Evolutionary conservation across 2,113 vertebrate genomes (phyloP).

Genomic region (Zosterops borbonicus): DNA sequence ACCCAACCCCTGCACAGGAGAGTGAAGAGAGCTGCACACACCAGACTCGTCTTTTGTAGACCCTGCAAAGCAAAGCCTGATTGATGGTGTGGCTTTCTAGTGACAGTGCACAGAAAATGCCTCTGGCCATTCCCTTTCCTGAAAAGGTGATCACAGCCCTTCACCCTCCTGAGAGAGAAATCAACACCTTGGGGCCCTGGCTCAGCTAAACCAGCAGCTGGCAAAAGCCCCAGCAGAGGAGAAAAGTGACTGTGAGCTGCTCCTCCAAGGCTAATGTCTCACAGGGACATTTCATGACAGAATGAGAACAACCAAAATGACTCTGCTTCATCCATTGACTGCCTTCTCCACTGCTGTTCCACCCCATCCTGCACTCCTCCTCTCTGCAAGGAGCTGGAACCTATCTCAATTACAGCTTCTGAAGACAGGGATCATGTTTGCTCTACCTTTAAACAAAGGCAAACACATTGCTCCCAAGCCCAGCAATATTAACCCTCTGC

Average conservation of each 20-base stretch:
- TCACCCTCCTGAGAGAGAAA: not conserved
- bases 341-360: not conserved
- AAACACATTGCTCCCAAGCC: not conserved
- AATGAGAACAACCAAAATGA: not conserved
- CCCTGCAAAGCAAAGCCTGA: slow-evolving; percentile 14
- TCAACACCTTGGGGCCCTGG: not conserved
- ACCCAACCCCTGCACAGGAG: not conserved
- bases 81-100: slow-evolving; percentile 33
- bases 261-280: not conserved
- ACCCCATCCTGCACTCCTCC: not conserved
- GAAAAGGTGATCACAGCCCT: slow-evolving; percentile 10
- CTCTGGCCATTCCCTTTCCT: not conserved
- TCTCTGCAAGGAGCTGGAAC: not conserved
- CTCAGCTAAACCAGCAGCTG: not conserved
- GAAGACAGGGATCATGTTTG: not conserved
- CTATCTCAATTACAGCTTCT: rapidly evolving
- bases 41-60: not conserved
- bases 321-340: not conserved
- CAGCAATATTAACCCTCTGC: not conserved
- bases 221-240: not conserved
- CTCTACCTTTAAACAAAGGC: not conserved
- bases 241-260: not conserved
- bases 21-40: not conserved
- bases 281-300: not conserved
- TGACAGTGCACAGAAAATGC: not conserved